Conservation (phyloP, 1,140 invertebrate genomes). For the Centruroides vittatus region DNA sequence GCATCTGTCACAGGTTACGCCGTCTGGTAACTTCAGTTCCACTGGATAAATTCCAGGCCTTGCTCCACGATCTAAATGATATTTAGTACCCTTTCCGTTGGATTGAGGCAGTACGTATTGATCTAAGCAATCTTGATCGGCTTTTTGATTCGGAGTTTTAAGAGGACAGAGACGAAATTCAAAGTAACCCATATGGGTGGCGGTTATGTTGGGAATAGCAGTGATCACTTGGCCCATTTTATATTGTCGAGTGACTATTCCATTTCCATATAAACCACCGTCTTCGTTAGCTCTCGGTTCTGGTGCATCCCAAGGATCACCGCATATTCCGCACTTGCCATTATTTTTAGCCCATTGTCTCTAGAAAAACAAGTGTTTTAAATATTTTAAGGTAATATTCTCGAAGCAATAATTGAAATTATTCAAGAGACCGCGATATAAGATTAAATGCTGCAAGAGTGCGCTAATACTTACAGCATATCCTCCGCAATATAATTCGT, state of each 20-base stretch:
- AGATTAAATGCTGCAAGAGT: too few species aligned
- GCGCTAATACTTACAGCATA: constrained; percentile 38
- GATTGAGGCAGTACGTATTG: constrained; percentile 31
- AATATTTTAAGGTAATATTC: neutral
- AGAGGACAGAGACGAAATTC: constrained; percentile 38
- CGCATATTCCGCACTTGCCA: constrained; percentile 77
- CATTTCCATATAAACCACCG: constrained; percentile 41
- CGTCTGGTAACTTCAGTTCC: constrained; percentile 17
- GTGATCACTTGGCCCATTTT: constrained; percentile 27
- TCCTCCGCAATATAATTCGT: constrained; percentile 77
- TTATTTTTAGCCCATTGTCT: constrained; percentile 30
- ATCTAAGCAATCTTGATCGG: constrained; percentile 44
- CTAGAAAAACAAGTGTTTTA: neutral
- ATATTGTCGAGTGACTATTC: constrained; percentile 35
- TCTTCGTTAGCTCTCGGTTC: constrained; percentile 45
- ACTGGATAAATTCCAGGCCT: neutral
- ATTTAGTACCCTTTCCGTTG: constrained; percentile 29
- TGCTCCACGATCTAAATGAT: neutral
- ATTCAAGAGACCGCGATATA: too few species aligned
- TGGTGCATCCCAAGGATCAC: constrained; percentile 43
- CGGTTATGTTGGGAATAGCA: constrained; percentile 33
- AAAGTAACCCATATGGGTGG: constrained; percentile 40
- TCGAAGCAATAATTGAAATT: too few species aligned
- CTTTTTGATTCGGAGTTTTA: constrained; percentile 29
- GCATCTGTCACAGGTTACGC: constrained; percentile 22